Percentiles rank a stretch among this genome's conserved stretches.
Evolutionary conservation across 2,888 invertebrate genomes (phyloP).

Genomic region (Piscicola geometra): DNA sequence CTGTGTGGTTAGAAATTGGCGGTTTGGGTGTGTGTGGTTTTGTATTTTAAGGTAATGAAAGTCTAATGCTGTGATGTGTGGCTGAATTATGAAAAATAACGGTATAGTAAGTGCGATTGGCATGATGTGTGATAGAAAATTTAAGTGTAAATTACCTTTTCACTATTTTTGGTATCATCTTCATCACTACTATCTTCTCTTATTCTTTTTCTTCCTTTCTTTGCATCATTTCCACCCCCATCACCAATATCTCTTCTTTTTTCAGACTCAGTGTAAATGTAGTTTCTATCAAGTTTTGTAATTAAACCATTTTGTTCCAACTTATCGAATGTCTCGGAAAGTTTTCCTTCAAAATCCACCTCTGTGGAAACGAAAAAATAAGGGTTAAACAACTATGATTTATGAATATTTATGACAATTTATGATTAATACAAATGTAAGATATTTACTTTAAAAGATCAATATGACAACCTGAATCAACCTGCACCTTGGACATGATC

Average conservation of each 20-base stretch:
- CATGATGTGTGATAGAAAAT: too few species aligned
- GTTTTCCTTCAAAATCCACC: background rate
- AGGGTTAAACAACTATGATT: background rate
- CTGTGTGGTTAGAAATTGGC: too few species aligned
- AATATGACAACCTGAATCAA: slow-evolving; percentile 2
- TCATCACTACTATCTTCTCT: background rate
- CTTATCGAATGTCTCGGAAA: background rate
- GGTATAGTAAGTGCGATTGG: background rate
- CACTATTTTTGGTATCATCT: background rate
- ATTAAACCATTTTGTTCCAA: background rate
- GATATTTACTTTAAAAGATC: too few species aligned
- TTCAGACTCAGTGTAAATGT: background rate
- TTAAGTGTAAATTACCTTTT: background rate
- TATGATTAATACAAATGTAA: background rate
- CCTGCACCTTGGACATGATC: background rate
- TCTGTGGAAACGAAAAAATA: background rate
- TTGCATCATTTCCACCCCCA: too few species aligned
- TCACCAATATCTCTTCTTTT: too few species aligned
- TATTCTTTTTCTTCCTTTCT: slow-evolving; percentile 3
- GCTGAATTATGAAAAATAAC: background rate
- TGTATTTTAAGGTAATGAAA: too few species aligned
- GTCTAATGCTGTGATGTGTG: too few species aligned
- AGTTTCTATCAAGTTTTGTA: background rate
- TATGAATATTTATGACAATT: too few species aligned
- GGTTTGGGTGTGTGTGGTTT: too few species aligned